Evolutionary conservation across 2,888 invertebrate species (phyloP).

Genomic region (Cryptus armator): DNA sequence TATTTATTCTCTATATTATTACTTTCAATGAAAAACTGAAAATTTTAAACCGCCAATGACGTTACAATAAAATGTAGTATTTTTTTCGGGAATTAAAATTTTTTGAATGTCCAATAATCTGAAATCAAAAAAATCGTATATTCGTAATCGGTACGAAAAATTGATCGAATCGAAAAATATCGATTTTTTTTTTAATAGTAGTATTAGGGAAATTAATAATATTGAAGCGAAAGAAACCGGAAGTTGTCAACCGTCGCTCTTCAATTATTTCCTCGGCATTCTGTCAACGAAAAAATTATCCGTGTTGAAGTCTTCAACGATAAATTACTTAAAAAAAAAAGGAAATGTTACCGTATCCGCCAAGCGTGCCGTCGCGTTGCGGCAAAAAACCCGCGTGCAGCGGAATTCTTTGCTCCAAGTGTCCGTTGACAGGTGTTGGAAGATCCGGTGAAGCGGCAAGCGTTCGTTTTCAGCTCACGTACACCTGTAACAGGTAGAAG

Average conservation of each 20-base stretch:
- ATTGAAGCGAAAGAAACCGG: neutral
- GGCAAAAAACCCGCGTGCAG: constrained; percentile 60
- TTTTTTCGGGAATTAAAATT: no score
- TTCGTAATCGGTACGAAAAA: neutral
- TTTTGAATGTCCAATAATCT: no score
- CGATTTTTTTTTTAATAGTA: neutral
- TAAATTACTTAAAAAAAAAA: constrained; percentile 2
- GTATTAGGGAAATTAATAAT: neutral
- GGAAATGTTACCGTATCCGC: constrained; percentile 68
- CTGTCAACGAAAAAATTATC: constrained; percentile 12
- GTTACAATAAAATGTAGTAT: no score
- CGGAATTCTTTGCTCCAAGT: constrained; percentile 68
- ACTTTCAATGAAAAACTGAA: no score
- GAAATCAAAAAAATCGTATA: no score
- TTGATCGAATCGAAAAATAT: neutral
- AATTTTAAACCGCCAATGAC: no score
- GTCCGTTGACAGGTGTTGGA: constrained; percentile 67
- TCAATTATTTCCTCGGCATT: constrained; percentile 55
- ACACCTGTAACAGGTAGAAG: constrained; percentile 75
- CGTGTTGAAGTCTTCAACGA: neutral
- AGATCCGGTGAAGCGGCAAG: constrained; percentile 64
- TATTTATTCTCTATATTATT: no score
- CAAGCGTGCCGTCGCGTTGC: constrained; percentile 72
- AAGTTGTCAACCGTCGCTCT: neutral
- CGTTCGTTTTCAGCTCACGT: constrained; percentile 75